Evolutionary conservation across 2,888 invertebrate species (phyloP), one percentile per base, ranked within the genome.

Genomic region (Hydrotaea cyrtoneurina): DNA sequence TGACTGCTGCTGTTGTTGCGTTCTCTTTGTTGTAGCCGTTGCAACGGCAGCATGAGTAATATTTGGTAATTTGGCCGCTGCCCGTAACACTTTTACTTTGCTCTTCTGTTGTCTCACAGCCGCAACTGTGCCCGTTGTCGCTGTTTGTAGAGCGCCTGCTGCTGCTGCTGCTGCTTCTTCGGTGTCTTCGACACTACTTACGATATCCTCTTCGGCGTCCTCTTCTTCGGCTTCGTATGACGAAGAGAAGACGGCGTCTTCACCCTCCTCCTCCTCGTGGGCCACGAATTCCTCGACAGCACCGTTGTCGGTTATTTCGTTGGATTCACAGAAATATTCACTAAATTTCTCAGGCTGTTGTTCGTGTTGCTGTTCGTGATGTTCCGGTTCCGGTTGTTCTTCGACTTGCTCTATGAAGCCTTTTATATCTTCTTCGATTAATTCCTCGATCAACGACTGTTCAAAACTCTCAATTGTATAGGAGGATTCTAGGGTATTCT

Each of bases 341-440:
- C 62, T 62, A 62, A 36, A 62, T 36, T 66, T 66, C 10, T 21
- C 11, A 17, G 31, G 55, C 7, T 66, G 39, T 19, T 66, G 39
- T 21, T 66, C 39, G 0, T 21, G n/a, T 66, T 43, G 64, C 3
- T 31, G 43, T n/a, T 64, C 73, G 11, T 78, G 75, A 4, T 66
- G 69, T 2, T 83, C 50, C 23, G n/a, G n/a, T n/a, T n/a, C n/a
- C n/a, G n/a, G n/a, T 72, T 71, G 17, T 26, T 80, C 80, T 73
- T 82, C 85, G 26, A 73, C 76, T 43, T 82, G 82, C 46, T 85
- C 84, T 15, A 85, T 82, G 66, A 82, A 75, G n/a, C n/a, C n/a
- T 36, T 84, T 81, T 36, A 79, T 78, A 71, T 82, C 77, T 31
- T 82, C 85, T 21, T 85, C 82, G 23, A 85, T 85, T 59, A 85